These are phyloP conservation scores for Xenops minutus DNA, from an alignment of 2,797 vertebrate species.

Conservation along the genomic window DNA sequence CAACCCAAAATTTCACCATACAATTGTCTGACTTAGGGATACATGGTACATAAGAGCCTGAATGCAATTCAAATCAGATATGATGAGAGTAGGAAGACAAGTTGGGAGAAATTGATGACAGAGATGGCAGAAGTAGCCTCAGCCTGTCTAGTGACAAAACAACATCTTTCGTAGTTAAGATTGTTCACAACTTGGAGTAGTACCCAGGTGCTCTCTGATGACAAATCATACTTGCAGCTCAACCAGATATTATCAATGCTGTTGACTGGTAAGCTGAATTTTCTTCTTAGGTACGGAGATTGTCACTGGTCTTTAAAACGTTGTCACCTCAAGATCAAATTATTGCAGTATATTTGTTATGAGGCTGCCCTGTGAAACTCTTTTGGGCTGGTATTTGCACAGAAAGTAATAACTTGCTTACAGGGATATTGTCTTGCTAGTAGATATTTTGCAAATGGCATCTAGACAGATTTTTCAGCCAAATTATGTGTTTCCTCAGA, in stretches of 20 bases:
- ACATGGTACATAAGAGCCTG: background rate
- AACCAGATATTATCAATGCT: background rate
- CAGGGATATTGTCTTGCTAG: background rate
- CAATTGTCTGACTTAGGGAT: background rate
- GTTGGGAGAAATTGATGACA: background rate
- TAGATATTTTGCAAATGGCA: background rate
- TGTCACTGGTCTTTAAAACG: background rate
- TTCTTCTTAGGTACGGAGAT: background rate
- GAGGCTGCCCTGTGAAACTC: background rate
- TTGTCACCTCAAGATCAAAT: background rate
- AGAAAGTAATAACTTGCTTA: background rate
- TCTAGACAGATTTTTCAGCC: background rate
- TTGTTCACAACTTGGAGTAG: background rate
- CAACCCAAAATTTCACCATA: background rate
- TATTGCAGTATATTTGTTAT: background rate
- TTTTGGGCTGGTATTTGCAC: background rate
- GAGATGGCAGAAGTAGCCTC: background rate
- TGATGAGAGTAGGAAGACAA: background rate
- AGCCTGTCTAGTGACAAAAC: background rate
- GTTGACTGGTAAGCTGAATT: background rate
- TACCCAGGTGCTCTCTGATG: background rate
- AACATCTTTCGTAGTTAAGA: background rate
- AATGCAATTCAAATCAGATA: background rate
- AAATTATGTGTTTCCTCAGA: background rate
- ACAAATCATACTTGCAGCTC: background rate